phyloP scores from a whole-genome alignment of 2,797 vertebrate genomes.

The Pelodytes ibericus region DNA sequence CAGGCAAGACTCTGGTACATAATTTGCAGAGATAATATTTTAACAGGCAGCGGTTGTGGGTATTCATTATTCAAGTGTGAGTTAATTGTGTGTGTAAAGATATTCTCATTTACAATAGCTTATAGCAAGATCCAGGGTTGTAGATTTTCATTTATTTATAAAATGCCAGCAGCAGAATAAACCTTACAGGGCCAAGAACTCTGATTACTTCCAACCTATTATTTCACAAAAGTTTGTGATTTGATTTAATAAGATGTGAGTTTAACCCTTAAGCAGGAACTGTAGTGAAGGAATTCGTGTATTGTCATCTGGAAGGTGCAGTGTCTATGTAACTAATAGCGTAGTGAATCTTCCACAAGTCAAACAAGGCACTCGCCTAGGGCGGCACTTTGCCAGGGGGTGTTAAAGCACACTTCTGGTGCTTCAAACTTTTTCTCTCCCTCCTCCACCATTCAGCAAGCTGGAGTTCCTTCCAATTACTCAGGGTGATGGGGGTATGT shows the following conservation, averaged over 20 bases:
- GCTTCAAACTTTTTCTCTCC: too few species aligned
- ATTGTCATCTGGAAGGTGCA: too few species aligned
- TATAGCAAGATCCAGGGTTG: slow-evolving; percentile 27
- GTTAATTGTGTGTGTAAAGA: slow-evolving; percentile 54
- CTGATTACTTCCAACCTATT: background rate
- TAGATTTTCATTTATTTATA: slow-evolving; percentile 30
- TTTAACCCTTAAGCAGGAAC: background rate
- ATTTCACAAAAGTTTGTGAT: background rate
- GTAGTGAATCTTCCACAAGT: too few species aligned
- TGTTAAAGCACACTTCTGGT: too few species aligned
- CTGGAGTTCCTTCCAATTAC: too few species aligned
- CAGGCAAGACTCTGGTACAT: slow-evolving; percentile 23
- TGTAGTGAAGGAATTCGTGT: too few species aligned
- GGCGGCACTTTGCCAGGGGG: too few species aligned
- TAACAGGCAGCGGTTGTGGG: slow-evolving; percentile 26
- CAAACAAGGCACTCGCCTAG: too few species aligned
- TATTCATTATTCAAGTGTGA: slow-evolving; percentile 53
- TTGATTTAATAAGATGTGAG: background rate
- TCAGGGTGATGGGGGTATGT: too few species aligned
- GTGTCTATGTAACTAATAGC: too few species aligned
- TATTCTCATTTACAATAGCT: slow-evolving; percentile 30
- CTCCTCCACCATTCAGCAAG: too few species aligned
- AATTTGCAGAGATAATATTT: slow-evolving; percentile 51
- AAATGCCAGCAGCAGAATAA: slow-evolving; percentile 28
- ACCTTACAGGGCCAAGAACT: background rate